These are phyloP conservation scores for Chrysopa pallens DNA, from an alignment of 1,140 invertebrate genomes.

Conservation along the genomic window DNA sequence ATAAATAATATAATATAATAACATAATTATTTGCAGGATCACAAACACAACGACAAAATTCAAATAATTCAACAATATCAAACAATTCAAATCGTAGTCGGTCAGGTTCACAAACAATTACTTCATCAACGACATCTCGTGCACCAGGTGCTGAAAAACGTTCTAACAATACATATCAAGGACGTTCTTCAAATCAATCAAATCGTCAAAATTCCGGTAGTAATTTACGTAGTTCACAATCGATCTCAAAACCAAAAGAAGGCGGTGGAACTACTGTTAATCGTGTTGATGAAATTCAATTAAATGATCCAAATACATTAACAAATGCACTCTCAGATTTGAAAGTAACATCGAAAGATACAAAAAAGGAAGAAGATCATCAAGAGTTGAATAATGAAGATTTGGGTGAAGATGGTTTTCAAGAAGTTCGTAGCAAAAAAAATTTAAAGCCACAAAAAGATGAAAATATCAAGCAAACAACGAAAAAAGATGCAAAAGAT, in stretches of 20 bases:
- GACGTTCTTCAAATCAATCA: too few relatives aligned
- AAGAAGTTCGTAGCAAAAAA: constrained; percentile 73
- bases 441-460: constrained; percentile 39
- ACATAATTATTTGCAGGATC: too few relatives aligned
- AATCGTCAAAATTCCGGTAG: too few relatives aligned
- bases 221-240: too few relatives aligned
- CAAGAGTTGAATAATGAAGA: constrained; percentile 16
- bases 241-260: too few relatives aligned
- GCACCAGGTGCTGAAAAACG: constrained; percentile 24
- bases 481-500: constrained; percentile 21
- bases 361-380: constrained; percentile 18
- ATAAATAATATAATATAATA: too few relatives aligned
- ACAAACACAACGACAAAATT: too few relatives aligned
- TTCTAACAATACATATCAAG: constrained; percentile 11
- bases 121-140: constrained; percentile 10
- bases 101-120: too few relatives aligned
- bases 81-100: too few relatives aligned
- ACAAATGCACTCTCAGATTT: constrained; percentile 27
- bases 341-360: constrained; percentile 17
- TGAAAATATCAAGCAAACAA: constrained; percentile 29
- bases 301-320: constrained; percentile 32
- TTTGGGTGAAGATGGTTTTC: constrained; percentile 52
- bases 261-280: constrained; percentile 21
- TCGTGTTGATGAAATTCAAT: constrained; percentile 36
- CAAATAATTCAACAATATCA: too few relatives aligned